Evolutionary conservation across 2,888 invertebrate genomes (phyloP).

Genomic region (Sphaeridia pumilis): DNA sequence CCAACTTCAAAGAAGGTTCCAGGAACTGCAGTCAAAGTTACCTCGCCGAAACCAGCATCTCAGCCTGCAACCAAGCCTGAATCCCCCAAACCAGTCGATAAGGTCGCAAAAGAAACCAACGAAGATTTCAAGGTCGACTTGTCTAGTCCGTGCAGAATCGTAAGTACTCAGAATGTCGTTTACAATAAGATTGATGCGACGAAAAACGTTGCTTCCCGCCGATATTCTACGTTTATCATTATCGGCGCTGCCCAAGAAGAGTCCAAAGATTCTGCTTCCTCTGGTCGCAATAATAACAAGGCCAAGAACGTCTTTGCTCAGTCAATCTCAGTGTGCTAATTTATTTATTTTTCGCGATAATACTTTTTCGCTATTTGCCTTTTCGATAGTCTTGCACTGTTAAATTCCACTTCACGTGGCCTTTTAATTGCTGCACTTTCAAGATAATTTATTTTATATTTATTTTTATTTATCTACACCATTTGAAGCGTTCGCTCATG

Average conservation of each 20-base stretch:
- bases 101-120: neutral
- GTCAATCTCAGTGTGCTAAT: slow-evolving; percentile 1
- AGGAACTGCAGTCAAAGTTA: slow-evolving; percentile 19
- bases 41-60: neutral
- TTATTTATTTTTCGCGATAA: neutral
- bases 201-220: neutral
- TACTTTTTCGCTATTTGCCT: neutral
- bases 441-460: no score
- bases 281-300: no score
- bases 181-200: slow-evolving; percentile 5
- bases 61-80: neutral
- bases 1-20: slow-evolving; percentile 16
- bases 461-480: no score
- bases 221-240: slow-evolving; percentile 10
- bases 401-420: no score
- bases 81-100: neutral
- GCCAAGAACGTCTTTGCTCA: no score
- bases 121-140: slow-evolving; percentile 35
- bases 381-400: no score
- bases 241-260: slow-evolving; percentile 1
- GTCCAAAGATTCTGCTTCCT: no score
- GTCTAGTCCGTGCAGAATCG: slow-evolving; percentile 34
- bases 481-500: no score
- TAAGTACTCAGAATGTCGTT: slow-evolving; percentile 17
- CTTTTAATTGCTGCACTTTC: no score